Percentiles rank a stretch among this genome's conserved stretches.
Evolutionary conservation across 1,140 invertebrate species (phyloP).

Genomic region (Ostrea denselamellosa): DNA sequence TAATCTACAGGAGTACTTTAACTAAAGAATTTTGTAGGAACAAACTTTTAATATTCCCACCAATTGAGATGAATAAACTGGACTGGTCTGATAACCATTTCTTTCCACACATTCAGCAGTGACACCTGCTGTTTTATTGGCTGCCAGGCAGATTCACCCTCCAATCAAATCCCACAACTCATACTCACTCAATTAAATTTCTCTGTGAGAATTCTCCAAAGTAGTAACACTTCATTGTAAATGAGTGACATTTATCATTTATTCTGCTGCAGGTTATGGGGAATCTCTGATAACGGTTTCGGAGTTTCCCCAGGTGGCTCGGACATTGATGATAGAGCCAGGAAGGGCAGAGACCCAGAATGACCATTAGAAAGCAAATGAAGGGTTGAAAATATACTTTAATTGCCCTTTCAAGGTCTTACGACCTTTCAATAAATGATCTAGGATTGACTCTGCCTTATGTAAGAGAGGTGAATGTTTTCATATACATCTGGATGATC

Average conservation of each 20-base stretch:
- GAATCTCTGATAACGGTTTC: not conserved
- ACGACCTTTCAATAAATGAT: not conserved
- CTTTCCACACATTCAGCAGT: not conserved
- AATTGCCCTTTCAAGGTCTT: slow-evolving; percentile 4
- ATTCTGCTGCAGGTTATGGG: slow-evolving; percentile 22
- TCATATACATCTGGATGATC: not conserved
- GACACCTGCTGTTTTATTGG: slow-evolving; percentile 36
- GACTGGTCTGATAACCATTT: not conserved
- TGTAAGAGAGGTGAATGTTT: slow-evolving; percentile 7
- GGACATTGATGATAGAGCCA: slow-evolving; percentile 4
- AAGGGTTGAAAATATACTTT: not conserved
- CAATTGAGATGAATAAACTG: not conserved
- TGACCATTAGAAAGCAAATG: slow-evolving; percentile 6
- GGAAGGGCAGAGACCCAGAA: not conserved
- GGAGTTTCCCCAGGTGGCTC: slow-evolving; percentile 9
- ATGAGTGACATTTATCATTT: slow-evolving; percentile 30
- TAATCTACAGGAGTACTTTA: too few species aligned
- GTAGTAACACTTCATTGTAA: slow-evolving; percentile 33
- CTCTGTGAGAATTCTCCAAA: slow-evolving; percentile 37
- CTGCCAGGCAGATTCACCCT: slow-evolving; percentile 16
- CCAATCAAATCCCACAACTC: slow-evolving; percentile 35
- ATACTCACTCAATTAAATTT: slow-evolving; percentile 22
- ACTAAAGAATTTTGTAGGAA: not conserved
- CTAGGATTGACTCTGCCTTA: slow-evolving; percentile 7
- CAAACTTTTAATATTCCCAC: not conserved